A percentile compares a stretch with the other conserved stretches of the same genome.
Evolutionary conservation across 2,888 invertebrate species (phyloP).

Genomic region (Andrena dorsata): DNA sequence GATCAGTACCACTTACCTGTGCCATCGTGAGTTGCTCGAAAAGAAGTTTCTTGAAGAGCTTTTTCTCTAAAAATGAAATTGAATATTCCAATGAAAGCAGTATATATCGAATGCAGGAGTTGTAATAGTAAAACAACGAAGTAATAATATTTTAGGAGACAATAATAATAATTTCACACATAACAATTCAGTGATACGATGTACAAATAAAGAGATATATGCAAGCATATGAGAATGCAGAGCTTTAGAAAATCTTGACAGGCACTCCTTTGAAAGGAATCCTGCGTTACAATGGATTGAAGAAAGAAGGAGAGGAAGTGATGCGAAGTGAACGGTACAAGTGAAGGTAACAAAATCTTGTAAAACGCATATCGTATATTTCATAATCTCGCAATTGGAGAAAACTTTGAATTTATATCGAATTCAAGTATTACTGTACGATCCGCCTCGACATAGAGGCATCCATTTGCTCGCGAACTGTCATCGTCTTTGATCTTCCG

Average conservation of each 20-base stretch:
- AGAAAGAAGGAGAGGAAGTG: background rate
- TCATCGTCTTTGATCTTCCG: background rate
- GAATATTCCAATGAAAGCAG: too few species aligned
- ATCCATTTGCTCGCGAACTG: background rate
- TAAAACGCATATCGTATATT: conserved; percentile 77
- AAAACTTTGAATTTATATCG: conserved; percentile 59
- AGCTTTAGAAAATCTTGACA: too few species aligned
- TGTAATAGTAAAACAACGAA: too few species aligned
- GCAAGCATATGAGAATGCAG: too few species aligned
- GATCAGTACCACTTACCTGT: conserved; percentile 44
- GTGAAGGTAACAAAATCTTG: conserved; percentile 58
- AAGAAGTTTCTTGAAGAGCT: too few species aligned
- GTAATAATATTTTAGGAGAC: too few species aligned
- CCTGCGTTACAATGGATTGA: background rate
- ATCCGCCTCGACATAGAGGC: conserved; percentile 16
- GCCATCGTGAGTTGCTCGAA: background rate
- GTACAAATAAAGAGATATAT: too few species aligned
- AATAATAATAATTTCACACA: too few species aligned
- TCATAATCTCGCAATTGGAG: conserved; percentile 65
- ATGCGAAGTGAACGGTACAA: background rate
- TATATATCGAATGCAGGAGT: too few species aligned
- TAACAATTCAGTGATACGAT: too few species aligned
- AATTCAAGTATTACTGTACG: conserved; percentile 59
- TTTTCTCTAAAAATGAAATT: background rate
- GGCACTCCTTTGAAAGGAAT: background rate